phyloP scores from a whole-genome alignment of 2,113 vertebrate genomes.

The Asarcornis scutulata region DNA sequence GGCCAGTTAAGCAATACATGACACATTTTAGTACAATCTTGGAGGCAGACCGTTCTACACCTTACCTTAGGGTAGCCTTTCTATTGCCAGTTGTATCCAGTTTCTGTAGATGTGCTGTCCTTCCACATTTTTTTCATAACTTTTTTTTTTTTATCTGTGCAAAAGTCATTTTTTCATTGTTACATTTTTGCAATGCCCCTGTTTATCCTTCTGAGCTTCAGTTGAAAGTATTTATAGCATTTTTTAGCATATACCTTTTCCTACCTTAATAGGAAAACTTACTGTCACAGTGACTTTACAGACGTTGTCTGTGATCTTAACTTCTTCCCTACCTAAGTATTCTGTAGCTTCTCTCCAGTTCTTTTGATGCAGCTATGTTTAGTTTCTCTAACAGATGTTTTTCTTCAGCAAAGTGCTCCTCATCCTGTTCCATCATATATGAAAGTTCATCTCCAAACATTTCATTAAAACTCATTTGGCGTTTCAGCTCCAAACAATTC shows the following conservation, averaged over 20 bases:
- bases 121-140: neutral
- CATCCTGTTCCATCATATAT: neutral
- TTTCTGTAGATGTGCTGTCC: neutral
- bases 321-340: neutral
- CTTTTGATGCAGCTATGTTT: conserved; percentile 28
- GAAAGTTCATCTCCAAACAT: conserved; percentile 21
- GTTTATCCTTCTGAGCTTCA: neutral
- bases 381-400: conserved; percentile 29
- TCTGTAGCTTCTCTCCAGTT: neutral
- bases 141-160: neutral
- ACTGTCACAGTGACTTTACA: neutral
- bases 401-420: conserved; percentile 9
- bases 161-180: neutral
- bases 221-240: neutral
- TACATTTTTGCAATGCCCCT: conserved; percentile 1
- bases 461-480: neutral
- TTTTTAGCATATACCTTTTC: neutral
- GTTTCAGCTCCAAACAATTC: neutral
- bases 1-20: neutral
- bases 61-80: neutral
- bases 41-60: neutral
- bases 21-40: neutral
- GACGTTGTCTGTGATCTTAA: neutral
- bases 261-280: neutral
- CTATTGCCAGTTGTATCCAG: neutral